phyloP scores from a whole-genome alignment of 2,797 vertebrate species.

The Sparidentex hasta region DNA sequence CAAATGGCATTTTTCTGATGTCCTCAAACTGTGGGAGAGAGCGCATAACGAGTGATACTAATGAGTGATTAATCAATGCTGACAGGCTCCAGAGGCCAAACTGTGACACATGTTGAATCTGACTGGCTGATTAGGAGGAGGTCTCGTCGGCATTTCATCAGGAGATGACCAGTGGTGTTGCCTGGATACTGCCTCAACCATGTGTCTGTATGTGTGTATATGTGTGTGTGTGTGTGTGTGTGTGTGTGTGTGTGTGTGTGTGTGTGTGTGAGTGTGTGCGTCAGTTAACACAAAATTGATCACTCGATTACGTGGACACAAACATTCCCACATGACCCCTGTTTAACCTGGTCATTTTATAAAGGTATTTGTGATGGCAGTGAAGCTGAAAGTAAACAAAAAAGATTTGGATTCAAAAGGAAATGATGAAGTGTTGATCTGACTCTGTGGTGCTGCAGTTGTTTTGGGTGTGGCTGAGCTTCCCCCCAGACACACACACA shows the following conservation, averaged over 20 bases:
- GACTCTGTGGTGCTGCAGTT: slow-evolving; percentile 15
- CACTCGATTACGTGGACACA: slow-evolving; percentile 19
- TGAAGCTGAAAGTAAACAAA: neutral
- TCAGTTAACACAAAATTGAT: slow-evolving; percentile 34
- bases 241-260: slow-evolving; percentile 32
- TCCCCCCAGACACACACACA: no score
- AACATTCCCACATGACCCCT: slow-evolving; percentile 21
- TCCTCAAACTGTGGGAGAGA: neutral
- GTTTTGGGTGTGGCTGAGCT: slow-evolving; percentile 49
- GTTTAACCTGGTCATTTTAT: slow-evolving; percentile 11
- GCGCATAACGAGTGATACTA: slow-evolving; percentile 18
- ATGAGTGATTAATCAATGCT: slow-evolving; percentile 62
- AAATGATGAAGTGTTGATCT: slow-evolving; percentile 26
- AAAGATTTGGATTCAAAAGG: slow-evolving; percentile 25
- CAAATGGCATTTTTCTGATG: slow-evolving; percentile 32
- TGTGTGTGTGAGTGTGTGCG: slow-evolving; percentile 25
- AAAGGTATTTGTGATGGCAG: neutral
- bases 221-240: slow-evolving; percentile 30
- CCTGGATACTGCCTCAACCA: slow-evolving; percentile 77
- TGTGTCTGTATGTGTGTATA: slow-evolving; percentile 30
- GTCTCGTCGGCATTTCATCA: slow-evolving; percentile 64
- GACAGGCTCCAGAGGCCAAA: slow-evolving; percentile 46
- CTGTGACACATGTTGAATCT: slow-evolving; percentile 57
- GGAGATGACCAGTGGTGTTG: slow-evolving; percentile 79
- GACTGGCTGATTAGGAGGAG: slow-evolving; percentile 48